Percentiles rank a stretch among this genome's conserved stretches.
Evolutionary conservation across 2,888 invertebrate genomes (phyloP).

Genomic region (Ennomos quercinarius): DNA sequence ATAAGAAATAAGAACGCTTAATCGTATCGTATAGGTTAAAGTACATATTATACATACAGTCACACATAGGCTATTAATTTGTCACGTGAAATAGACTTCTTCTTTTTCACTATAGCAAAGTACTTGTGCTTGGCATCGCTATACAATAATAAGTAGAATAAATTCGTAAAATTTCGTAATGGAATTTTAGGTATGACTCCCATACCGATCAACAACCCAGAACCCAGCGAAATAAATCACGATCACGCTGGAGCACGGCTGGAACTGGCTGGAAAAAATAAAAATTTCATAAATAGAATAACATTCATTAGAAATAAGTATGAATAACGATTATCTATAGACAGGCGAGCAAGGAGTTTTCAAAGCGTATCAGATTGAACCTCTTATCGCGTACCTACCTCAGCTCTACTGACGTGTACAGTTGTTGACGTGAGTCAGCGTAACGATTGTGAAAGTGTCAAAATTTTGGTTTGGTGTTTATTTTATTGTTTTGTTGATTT

Average conservation of each 20-base stretch:
- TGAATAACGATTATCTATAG: constrained; percentile 24
- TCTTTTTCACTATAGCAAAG: no score
- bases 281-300: constrained; percentile 61
- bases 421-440: constrained; percentile 12
- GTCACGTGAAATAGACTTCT: no score
- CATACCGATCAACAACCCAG: not conserved
- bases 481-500: constrained; percentile 8
- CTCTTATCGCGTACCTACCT: constrained; percentile 15
- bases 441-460: constrained; percentile 4
- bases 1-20: no score
- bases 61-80: no score
- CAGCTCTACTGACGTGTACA: no score
- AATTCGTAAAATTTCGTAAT: no score
- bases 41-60: no score
- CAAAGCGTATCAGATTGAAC: constrained; percentile 35
- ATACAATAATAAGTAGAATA: no score
- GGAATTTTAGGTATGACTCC: no score
- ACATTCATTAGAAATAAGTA: constrained; percentile 18
- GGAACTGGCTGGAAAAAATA: constrained; percentile 42
- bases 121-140: no score
- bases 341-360: constrained; percentile 21
- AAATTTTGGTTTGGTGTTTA: constrained; percentile 16
- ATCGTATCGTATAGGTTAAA: no score
- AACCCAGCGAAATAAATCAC: no score
- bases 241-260: not conserved